phyloP scores from a whole-genome alignment of 1,140 invertebrate species.

The Luehdorfia chinensis region DNA sequence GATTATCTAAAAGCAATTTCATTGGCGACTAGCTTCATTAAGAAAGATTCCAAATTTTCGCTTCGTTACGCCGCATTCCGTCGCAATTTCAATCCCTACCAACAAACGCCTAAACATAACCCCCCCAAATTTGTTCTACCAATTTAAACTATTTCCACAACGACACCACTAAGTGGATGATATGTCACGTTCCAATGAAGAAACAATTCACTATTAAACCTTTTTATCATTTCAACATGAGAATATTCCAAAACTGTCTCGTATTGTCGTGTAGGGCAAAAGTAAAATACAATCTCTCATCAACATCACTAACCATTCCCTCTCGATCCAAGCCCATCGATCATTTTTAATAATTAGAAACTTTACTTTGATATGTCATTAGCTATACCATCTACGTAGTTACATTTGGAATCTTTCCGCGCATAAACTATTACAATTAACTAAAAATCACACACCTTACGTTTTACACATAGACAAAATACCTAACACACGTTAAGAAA shows the following conservation, averaged over 20 bases:
- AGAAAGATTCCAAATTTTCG: slow-evolving; percentile 74
- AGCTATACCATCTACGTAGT: slow-evolving; percentile 56
- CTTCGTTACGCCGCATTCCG: slow-evolving; percentile 23
- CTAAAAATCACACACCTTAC: slow-evolving; percentile 71
- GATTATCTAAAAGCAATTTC: slow-evolving; percentile 67
- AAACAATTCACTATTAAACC: slow-evolving; percentile 72
- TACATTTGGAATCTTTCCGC: slow-evolving; percentile 74
- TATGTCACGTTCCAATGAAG: slow-evolving; percentile 55
- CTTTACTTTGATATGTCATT: slow-evolving; percentile 74
- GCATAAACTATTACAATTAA: slow-evolving; percentile 58
- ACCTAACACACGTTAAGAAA: slow-evolving; percentile 58
- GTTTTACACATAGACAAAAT: slow-evolving; percentile 44
- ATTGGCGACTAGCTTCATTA: slow-evolving; percentile 68
- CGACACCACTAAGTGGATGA: slow-evolving; percentile 69
- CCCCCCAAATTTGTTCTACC: slow-evolving; percentile 26
- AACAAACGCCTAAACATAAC: slow-evolving; percentile 6
- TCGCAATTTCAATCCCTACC: slow-evolving; percentile 28
- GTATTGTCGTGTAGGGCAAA: slow-evolving; percentile 61
- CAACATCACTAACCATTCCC: slow-evolving; percentile 65
- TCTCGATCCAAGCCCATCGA: slow-evolving; percentile 19
- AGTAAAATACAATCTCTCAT: slow-evolving; percentile 36
- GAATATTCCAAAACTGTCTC: slow-evolving; percentile 49
- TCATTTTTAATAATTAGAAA: slow-evolving; percentile 48
- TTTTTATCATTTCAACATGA: slow-evolving; percentile 56
- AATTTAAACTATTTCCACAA: slow-evolving; percentile 54